phyloP scores from a whole-genome alignment of 2,888 invertebrate species.

The Meandrusa payeni region DNA sequence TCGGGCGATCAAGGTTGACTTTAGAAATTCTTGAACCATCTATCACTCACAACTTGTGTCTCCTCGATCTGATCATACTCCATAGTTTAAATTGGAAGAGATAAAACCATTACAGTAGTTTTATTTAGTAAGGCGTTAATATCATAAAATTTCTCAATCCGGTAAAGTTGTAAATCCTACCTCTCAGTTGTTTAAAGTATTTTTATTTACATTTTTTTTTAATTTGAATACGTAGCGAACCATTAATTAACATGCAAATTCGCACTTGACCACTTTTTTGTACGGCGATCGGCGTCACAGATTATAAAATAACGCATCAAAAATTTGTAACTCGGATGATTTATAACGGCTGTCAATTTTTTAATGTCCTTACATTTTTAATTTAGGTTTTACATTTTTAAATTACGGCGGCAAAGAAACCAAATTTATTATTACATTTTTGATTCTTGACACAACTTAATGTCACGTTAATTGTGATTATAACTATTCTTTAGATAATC shows the following conservation, averaged over 20 bases:
- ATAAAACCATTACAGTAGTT: no score
- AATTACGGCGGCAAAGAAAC: slow-evolving; percentile 14
- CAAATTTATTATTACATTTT: slow-evolving; percentile 13
- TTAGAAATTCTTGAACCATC: no score
- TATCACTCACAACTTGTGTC: no score
- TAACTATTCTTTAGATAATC: neutral
- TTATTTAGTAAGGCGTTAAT: no score
- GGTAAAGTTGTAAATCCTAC: no score
- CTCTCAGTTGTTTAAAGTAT: no score
- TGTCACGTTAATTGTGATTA: neutral
- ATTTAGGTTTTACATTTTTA: slow-evolving; percentile 18
- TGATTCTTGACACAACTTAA: slow-evolving; percentile 6
- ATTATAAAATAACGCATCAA: slow-evolving; percentile 22
- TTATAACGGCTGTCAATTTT: slow-evolving; percentile 24
- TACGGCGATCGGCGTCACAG: slow-evolving; percentile 18
- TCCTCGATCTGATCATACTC: no score
- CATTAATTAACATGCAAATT: slow-evolving; percentile 3
- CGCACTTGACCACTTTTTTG: slow-evolving; percentile 18
- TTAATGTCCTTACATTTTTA: slow-evolving; percentile 16
- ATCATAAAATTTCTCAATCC: no score
- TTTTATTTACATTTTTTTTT: no score
- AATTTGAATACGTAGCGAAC: no score
- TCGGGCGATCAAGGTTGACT: no score
- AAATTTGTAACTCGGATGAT: slow-evolving; percentile 22
- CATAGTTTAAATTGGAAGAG: no score